Base-by-base conservation (phyloP, 2,888 invertebrate species). In the Hylaea fasciaria region DNA sequence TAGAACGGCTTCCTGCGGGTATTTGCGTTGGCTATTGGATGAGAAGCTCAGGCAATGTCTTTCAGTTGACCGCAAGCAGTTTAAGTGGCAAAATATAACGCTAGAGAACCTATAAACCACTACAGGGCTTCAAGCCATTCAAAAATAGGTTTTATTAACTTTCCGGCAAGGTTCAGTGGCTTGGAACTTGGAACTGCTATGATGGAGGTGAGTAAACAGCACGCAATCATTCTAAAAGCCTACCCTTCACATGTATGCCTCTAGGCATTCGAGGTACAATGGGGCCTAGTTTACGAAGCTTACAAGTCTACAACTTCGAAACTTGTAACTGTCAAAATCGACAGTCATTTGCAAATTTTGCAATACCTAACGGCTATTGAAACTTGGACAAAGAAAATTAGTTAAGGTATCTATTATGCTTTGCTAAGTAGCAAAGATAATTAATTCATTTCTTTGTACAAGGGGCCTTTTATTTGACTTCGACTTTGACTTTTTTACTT, bases 201-300 rank as follows among this genome's bases (percentile, higher is more conserved):
- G 32, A 32, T 7, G 9, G 3, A 32, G 32, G 14, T 44, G 37
- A 50, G 50, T 9, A 29, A 32, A 2, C 37, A 28, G 56, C 7
- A 46, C 10, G 54, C 45, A 59, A 60, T 60, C 49, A 49, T 44
- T 35, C 45, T 60, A 60, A 60, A 60, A 60, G 59, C 54, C n/a
- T 46, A 41, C 28, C 54, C 59, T 54, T 56, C 16, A 35, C 52
- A 17, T 47, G 54, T 49, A 48, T 54, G 53, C 53, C 11, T 59
- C 32, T n/a, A 28, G n/a, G 12, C 49, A 22, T 37, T 29, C 28
- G 44, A 53, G 29, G 59, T 47, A 47, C 35, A 46, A 16, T 3
- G 14, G 40, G 28, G 0, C 40, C 44, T 32, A 28, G 0, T 45
- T 4, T 5, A 1, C 35, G 41, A 55, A 28, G 17, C 7, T 41